Evolutionary conservation across 2,113 vertebrate genomes (phyloP).

Genomic region (Festucalex cinctus): DNA sequence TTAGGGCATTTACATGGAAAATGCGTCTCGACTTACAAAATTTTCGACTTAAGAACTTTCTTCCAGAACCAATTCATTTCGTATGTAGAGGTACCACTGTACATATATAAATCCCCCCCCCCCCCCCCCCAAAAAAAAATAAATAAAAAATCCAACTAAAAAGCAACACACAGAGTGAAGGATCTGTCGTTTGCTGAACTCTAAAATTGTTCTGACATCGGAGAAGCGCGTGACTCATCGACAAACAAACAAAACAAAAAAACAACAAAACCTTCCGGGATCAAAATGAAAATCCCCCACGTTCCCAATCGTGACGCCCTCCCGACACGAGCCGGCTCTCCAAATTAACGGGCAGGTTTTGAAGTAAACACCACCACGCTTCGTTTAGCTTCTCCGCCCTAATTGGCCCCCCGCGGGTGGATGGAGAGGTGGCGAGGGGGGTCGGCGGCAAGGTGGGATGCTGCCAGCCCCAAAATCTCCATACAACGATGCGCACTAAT

Average conservation of each 20-base stretch:
- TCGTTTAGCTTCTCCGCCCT: conserved; percentile 52
- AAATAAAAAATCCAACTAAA: no score
- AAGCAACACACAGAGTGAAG: no score
- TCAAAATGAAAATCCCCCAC: not conserved
- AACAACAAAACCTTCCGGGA: not conserved
- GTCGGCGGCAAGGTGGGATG: conserved; percentile 15
- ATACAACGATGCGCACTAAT: conserved; percentile 50
- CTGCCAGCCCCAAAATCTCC: conserved; percentile 38
- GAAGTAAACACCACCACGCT: conserved; percentile 57
- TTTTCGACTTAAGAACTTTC: no score
- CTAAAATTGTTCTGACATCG: no score
- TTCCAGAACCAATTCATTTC: no score
- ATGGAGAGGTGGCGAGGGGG: conserved; percentile 13
- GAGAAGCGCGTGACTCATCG: not conserved
- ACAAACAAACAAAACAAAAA: not conserved
- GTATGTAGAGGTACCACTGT: no score
- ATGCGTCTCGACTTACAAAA: no score
- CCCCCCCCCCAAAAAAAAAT: no score
- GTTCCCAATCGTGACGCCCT: not conserved
- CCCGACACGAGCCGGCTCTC: no score
- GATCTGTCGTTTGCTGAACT: no score
- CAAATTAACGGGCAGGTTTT: conserved; percentile 35
- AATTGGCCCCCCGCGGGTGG: conserved; percentile 67
- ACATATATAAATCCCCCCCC: no score
- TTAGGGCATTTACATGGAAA: no score